Evolutionary conservation across 2,888 invertebrate species (phyloP).

Genomic region (Labia minor): DNA sequence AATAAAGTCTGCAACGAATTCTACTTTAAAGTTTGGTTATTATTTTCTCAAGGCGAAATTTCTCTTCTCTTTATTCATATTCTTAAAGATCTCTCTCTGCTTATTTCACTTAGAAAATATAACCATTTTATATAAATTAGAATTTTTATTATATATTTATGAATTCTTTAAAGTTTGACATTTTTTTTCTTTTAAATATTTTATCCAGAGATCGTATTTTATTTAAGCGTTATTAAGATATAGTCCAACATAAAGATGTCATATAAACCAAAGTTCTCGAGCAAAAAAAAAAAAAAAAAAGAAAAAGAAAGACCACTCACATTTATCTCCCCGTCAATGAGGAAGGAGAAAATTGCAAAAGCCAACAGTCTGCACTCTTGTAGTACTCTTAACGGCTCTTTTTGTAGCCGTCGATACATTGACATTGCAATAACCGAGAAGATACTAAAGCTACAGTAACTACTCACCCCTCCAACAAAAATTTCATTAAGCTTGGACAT

Average conservation of each 20-base stretch:
- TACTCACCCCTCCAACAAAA: neutral
- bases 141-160: conserved; percentile 4
- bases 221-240: neutral
- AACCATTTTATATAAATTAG: neutral
- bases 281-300: neutral
- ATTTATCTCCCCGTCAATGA: too few relatives aligned
- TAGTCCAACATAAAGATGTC: neutral
- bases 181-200: neutral
- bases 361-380: too few relatives aligned
- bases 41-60: neutral
- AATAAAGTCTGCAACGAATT: neutral
- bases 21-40: neutral
- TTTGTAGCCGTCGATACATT: neutral
- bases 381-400: neutral
- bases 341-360: too few relatives aligned
- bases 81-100: neutral
- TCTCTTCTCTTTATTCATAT: neutral
- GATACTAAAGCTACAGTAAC: neutral
- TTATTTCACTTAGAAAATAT: neutral
- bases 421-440: neutral
- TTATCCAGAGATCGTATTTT: neutral
- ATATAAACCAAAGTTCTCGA: neutral
- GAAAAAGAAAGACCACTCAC: too few relatives aligned
- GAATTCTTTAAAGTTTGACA: neutral
- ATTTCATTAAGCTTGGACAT: conserved; percentile 7